Conservation (phyloP, 2,888 invertebrate species). For the Drosophila cognata region DNA sequence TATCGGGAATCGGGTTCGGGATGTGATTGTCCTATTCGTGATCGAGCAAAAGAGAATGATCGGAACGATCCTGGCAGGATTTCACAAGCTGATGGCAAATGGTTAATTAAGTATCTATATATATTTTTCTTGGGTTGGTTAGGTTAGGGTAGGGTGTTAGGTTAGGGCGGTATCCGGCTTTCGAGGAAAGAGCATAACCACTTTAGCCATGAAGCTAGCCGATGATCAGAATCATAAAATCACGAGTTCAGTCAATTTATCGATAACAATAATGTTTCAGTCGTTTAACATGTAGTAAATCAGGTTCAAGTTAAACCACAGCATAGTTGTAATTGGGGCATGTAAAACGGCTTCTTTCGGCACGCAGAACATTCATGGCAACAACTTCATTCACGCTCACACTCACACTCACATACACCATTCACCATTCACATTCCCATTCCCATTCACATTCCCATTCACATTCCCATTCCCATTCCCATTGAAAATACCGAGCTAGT, state of each 20-base stretch:
- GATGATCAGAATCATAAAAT: not conserved
- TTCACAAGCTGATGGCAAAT: fast-evolving
- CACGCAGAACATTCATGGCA: conserved; percentile 21
- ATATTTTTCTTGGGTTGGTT: not conserved
- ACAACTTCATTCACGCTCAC: conserved; percentile 7
- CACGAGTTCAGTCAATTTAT: not conserved
- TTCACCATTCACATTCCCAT: conserved; percentile 3
- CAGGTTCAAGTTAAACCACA: not conserved
- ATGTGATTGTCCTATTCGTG: not conserved
- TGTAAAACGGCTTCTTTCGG: conserved; percentile 14
- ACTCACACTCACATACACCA: conserved; percentile 13
- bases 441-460: conserved; percentile 14
- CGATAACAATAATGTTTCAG: not conserved
- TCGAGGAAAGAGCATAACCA: not conserved
- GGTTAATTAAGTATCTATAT: not conserved
- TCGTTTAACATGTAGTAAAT: not conserved
- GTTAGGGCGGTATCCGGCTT: not conserved
- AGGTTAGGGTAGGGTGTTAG: not conserved
- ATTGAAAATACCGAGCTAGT: conserved; percentile 45
- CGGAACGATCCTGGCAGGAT: not conserved
- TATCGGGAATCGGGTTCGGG: not conserved
- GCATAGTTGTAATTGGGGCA: not conserved
- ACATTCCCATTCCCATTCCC: conserved; percentile 14
- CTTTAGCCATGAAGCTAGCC: not conserved
- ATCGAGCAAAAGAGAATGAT: not conserved